Evolutionary conservation across 2,797 vertebrate genomes (phyloP).

Genomic region (Microctenopoma lineatum): DNA sequence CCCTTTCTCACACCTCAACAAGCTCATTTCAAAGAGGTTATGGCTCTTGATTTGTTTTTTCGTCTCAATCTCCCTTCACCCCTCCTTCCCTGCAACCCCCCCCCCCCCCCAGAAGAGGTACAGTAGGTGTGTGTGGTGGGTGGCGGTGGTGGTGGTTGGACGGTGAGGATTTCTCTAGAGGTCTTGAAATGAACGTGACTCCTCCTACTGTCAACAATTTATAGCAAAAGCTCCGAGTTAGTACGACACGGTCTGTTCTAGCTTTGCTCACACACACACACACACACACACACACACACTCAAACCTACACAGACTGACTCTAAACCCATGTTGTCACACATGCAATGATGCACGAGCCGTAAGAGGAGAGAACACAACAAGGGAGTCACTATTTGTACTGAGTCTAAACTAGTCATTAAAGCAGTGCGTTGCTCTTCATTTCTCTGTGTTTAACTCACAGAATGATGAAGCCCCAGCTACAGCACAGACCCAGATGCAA

Average conservation of each 20-base stretch:
- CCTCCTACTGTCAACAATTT: slow-evolving; percentile 68
- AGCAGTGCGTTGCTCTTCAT: slow-evolving; percentile 50
- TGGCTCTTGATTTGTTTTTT: slow-evolving; percentile 75
- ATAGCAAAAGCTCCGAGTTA: slow-evolving; percentile 44
- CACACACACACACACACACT: too few species aligned
- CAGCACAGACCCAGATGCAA: neutral
- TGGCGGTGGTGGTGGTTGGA: slow-evolving; percentile 49
- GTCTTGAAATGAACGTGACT: slow-evolving; percentile 64
- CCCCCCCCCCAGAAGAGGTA: slow-evolving; percentile 64
- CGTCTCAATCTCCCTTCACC: slow-evolving; percentile 51
- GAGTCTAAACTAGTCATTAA: slow-evolving; percentile 44
- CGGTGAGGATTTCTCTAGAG: slow-evolving; percentile 62
- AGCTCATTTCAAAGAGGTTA: slow-evolving; percentile 75
- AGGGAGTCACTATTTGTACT: slow-evolving; percentile 39
- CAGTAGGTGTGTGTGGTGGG: slow-evolving; percentile 73
- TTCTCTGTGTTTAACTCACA: slow-evolving; percentile 41
- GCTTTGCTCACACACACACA: slow-evolving; percentile 34
- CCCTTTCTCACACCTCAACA: slow-evolving; percentile 69
- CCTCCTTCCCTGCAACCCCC: slow-evolving; percentile 54
- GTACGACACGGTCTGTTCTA: slow-evolving; percentile 8
- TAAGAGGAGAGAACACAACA: slow-evolving; percentile 1
- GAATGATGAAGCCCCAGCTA: slow-evolving; percentile 25
- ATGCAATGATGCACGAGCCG: neutral
- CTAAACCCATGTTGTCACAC: slow-evolving; percentile 1
- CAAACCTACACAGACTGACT: slow-evolving; percentile 17